These are phyloP conservation scores for Hypomecis punctinalis DNA, from an alignment of 2,888 invertebrate species.

Conservation along the genomic window DNA sequence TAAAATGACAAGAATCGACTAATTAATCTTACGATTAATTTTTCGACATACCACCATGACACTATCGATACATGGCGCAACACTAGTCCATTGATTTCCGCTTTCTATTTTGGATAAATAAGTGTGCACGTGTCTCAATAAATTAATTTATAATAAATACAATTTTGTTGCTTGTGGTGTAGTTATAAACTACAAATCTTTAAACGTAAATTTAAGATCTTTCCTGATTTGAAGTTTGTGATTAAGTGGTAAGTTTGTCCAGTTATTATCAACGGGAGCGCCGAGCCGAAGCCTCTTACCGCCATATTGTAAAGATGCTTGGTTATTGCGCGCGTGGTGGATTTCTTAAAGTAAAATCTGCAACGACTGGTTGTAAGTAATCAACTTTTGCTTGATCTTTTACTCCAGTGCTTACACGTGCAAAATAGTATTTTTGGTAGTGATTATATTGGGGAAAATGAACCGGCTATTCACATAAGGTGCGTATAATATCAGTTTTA, in stretches of 20 bases:
- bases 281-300: neutral
- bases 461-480: neutral
- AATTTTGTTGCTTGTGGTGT: neutral
- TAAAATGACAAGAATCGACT: too few relatives aligned
- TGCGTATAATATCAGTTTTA: neutral
- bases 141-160: too few relatives aligned
- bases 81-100: neutral
- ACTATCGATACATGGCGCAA: neutral
- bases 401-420: neutral
- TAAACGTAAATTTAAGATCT: neutral
- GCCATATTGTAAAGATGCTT: constrained; percentile 24
- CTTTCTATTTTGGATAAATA: neutral
- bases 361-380: neutral
- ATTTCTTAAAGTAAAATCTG: neutral
- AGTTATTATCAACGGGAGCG: neutral
- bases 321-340: constrained; percentile 6
- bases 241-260: constrained; percentile 10
- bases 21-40: too few relatives aligned
- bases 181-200: neutral
- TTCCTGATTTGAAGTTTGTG: constrained; percentile 6
- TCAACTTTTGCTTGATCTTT: neutral
- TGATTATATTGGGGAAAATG: neutral
- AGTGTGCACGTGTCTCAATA: constrained; percentile 9
- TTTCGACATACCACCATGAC: too few relatives aligned
- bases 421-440: too few relatives aligned